These are phyloP conservation scores for Pluvialis apricaria DNA, from an alignment of 2,113 vertebrate genomes.

Conservation along the genomic window DNA sequence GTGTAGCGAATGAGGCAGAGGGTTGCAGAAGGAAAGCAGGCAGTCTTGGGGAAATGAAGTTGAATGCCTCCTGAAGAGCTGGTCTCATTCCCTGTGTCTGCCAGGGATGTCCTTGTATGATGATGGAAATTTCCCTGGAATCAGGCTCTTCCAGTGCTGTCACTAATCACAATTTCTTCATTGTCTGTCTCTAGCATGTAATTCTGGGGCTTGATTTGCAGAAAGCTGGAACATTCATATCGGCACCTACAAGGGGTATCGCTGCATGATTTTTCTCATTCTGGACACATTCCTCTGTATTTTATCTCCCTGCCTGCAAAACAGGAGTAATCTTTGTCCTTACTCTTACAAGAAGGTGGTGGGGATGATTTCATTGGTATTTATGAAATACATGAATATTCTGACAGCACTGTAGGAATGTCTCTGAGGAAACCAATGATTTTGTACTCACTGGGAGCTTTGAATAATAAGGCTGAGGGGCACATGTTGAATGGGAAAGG, in stretches of 20 bases:
- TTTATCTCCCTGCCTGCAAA: background rate
- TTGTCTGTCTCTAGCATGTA: background rate
- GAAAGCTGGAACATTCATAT: background rate
- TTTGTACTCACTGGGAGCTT: background rate
- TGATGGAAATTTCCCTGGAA: background rate
- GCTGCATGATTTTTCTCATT: background rate
- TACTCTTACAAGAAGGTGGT: background rate
- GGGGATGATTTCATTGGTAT: background rate
- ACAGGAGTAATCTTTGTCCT: background rate
- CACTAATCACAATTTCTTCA: background rate
- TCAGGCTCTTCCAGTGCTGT: background rate
- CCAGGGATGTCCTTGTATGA: background rate
- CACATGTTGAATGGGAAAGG: background rate
- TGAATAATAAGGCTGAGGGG: background rate
- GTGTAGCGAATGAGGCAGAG: conserved; percentile 59
- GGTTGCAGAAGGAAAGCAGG: background rate
- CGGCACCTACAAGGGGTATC: background rate
- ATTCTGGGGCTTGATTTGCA: background rate
- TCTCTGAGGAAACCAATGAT: background rate
- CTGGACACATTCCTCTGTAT: background rate
- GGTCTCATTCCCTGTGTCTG: background rate
- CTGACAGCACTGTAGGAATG: background rate
- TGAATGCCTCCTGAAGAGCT: background rate
- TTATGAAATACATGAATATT: background rate
- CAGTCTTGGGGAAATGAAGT: background rate